Base-by-base conservation (phyloP, 2,888 invertebrate genomes). In the Stenurella melanura region DNA sequence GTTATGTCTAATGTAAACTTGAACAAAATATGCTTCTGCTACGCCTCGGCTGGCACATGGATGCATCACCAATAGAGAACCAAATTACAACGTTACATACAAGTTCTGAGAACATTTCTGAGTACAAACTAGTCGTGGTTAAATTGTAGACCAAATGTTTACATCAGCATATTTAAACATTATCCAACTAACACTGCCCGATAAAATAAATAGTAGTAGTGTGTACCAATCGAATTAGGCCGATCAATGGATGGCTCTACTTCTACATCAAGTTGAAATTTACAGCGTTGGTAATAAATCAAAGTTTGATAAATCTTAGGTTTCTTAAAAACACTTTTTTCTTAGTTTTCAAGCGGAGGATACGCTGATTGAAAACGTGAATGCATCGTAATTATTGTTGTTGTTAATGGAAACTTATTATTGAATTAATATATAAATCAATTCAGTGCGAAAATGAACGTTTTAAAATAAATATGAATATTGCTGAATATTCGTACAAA, bases 61-160 rank as follows among this genome's bases (percentile, higher is more conserved):
- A 60, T 34, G 66, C 66, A 64, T 38, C 67, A 54, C 38, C 66
- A 66, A 73, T 73, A 64, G 58, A 58, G 66, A 64, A n/a, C 18
- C 61, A 56, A 73, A 64, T 73, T 70, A 58, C 50, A 61, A 71
- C 50, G 42, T 71, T 42, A 54, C 61, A 56, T 58, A 56, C 38
- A 56, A 73, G 63, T 73, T 70, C 58, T 58, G 30, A 21, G 34
- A 70, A 58, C 19, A 34, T 21, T 70, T 73, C 70, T 70, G 58
- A 61, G 58, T 18, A n/a, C 57, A 58, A 70, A 70, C 72, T 54
- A n/a, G 15, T 34, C 72, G 64, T 17, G 72, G 63, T 73, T 63
- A 21, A 73, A 73, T 64, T 64, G 18, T 57, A 73, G 34, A 63
- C 56, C 64, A 63, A 73, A 63, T 73, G 64, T 64, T 73, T 73